phyloP scores from a whole-genome alignment of 2,797 vertebrate genomes.

The Neosalanx taihuensis region DNA sequence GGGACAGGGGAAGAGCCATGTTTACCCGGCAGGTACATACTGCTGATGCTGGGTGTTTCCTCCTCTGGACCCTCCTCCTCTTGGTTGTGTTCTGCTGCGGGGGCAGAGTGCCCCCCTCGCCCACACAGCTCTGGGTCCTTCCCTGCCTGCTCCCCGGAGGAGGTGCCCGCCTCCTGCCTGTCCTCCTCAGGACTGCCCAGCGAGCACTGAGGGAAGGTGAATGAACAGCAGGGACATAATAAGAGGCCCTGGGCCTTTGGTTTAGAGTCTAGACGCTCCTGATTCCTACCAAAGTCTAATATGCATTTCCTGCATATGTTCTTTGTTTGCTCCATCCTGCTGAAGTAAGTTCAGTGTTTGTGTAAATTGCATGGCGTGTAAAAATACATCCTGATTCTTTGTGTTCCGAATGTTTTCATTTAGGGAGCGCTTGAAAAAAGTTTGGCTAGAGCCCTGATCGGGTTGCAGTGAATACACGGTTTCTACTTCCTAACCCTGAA shows the following conservation, averaged over 20 bases:
- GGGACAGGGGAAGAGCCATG: slow-evolving; percentile 19
- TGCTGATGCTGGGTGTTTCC: slow-evolving; percentile 69
- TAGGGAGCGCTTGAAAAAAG: too few relatives aligned
- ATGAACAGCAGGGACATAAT: not conserved
- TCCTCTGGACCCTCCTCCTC: slow-evolving; percentile 72
- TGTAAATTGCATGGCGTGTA: too few relatives aligned
- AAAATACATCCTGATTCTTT: too few relatives aligned
- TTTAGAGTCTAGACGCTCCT: too few relatives aligned
- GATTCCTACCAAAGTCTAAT: too few relatives aligned
- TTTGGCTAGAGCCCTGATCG: too few relatives aligned
- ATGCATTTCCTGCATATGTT: too few relatives aligned
- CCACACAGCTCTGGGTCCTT: slow-evolving; percentile 5
- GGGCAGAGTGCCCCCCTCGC: slow-evolving; percentile 45
- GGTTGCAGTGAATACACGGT: too few relatives aligned
- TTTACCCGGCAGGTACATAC: slow-evolving; percentile 79
- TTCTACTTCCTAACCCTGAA: too few relatives aligned
- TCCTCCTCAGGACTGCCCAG: slow-evolving; percentile 64
- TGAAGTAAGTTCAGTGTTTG: too few relatives aligned
- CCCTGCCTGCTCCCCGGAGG: slow-evolving; percentile 50
- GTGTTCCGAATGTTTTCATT: too few relatives aligned
- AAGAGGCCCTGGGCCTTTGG: not conserved
- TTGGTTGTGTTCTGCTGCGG: slow-evolving; percentile 73
- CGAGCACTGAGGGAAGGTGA: slow-evolving; percentile 42
- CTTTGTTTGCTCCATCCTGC: too few relatives aligned
- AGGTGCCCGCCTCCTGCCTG: slow-evolving; percentile 53